These are phyloP conservation scores for Seriola aureovittata DNA, from an alignment of 2,113 vertebrate genomes.

Conservation along the genomic window DNA sequence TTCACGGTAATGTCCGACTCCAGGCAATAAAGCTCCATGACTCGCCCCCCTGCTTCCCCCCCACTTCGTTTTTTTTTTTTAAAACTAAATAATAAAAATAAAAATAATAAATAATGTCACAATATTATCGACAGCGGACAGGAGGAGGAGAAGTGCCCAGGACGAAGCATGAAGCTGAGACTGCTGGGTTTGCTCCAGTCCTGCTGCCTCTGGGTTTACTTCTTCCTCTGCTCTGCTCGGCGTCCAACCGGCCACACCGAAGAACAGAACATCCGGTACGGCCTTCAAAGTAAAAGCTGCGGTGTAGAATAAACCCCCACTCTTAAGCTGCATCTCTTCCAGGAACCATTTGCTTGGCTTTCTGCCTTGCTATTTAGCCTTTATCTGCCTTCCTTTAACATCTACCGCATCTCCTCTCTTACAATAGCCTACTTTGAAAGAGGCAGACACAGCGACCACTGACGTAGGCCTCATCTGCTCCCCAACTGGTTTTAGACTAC, in stretches of 20 bases:
- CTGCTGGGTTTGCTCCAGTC: conserved; percentile 63
- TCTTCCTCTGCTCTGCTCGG: conserved; percentile 42
- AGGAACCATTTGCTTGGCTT: neutral
- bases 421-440: conserved; percentile 8
- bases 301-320: rapidly evolving
- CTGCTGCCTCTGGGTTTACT: conserved; percentile 68
- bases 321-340: neutral
- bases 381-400: neutral
- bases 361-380: neutral
- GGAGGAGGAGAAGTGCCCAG: conserved; percentile 66
- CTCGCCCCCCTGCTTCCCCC: conserved; percentile 56
- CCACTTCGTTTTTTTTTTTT: conserved; percentile 25
- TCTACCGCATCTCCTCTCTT: neutral
- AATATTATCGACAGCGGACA: conserved; percentile 59
- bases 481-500: neutral
- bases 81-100: conserved; percentile 19
- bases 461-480: conserved; percentile 18
- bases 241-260: neutral
- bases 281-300: conserved; percentile 57
- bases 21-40: conserved; percentile 94
- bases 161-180: conserved; percentile 79
- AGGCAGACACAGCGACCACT: conserved; percentile 1
- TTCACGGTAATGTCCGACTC: conserved; percentile 90
- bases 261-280: neutral
- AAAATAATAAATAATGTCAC: conserved; percentile 69